A percentile compares a stretch with the other conserved stretches of the same genome.
Evolutionary conservation across 2,113 vertebrate species (phyloP).

Genomic region (Todiramphus chloris): DNA sequence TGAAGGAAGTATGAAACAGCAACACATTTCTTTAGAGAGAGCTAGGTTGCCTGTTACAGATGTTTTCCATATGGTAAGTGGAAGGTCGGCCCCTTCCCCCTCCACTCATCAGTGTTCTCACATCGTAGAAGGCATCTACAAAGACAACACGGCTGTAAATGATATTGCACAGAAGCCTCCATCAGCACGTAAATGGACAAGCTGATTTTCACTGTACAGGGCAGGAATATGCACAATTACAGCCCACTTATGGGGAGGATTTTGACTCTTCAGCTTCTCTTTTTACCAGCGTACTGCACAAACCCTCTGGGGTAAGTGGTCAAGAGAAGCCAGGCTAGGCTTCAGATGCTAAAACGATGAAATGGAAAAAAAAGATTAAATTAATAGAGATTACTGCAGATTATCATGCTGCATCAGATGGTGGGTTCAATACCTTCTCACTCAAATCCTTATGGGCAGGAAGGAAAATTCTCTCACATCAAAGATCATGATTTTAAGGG

Average conservation of each 20-base stretch:
- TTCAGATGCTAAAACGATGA: background rate
- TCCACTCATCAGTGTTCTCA: constrained; percentile 60
- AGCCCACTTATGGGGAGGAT: background rate
- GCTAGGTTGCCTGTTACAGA: constrained; percentile 35
- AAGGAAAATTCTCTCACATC: background rate
- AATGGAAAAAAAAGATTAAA: background rate
- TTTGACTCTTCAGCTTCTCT: background rate
- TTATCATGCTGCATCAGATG: background rate
- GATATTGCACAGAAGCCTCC: constrained; percentile 41
- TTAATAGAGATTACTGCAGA: background rate
- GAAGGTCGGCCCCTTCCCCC: constrained; percentile 31
- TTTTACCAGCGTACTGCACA: background rate
- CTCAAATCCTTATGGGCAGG: background rate
- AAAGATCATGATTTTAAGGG: background rate
- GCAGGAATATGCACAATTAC: background rate
- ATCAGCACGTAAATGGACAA: background rate
- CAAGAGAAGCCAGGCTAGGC: background rate
- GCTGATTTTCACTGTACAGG: constrained; percentile 1
- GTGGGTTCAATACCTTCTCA: background rate
- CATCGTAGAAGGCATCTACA: constrained; percentile 36
- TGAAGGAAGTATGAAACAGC: constrained; percentile 38
- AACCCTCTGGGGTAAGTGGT: background rate
- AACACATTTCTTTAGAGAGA: constrained; percentile 25
- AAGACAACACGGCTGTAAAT: constrained; percentile 32
- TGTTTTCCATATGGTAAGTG: constrained; percentile 62